Conservation (phyloP, 2,888 invertebrate species). For the Aspidiotus destructor region DNA sequence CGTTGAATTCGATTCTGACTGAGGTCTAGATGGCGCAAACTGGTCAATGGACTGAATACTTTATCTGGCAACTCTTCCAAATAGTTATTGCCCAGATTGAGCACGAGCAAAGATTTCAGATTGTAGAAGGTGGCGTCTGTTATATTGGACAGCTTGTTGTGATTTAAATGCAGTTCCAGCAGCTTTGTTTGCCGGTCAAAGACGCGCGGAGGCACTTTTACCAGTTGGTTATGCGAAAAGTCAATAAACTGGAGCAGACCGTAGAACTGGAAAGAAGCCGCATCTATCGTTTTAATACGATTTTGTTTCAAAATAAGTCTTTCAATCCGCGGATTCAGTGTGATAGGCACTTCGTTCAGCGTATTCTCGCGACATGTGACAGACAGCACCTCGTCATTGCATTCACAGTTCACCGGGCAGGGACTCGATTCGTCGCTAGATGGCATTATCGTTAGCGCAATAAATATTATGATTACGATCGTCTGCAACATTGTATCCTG, state of each 20-base stretch:
- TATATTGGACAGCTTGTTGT: constrained; percentile 73
- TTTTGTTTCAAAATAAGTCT: constrained; percentile 74
- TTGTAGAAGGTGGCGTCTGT: constrained; percentile 72
- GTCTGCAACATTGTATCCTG: constrained; percentile 28
- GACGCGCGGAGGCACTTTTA: constrained; percentile 67
- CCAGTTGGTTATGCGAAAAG: constrained; percentile 71
- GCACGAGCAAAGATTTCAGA: constrained; percentile 62
- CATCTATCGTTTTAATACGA: constrained; percentile 75
- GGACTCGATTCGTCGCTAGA: constrained; percentile 27
- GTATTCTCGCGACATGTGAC: constrained; percentile 78
- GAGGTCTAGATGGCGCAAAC: constrained; percentile 73
- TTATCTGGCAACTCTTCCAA: constrained; percentile 66
- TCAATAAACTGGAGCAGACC: constrained; percentile 75
- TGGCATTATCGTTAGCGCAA: constrained; percentile 18
- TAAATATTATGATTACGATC: constrained; percentile 31
- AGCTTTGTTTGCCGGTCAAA: constrained; percentile 72
- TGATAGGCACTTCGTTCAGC: constrained; percentile 80
- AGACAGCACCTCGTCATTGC: constrained; percentile 79
- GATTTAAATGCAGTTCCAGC: constrained; percentile 70
- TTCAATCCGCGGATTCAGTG: constrained; percentile 81
- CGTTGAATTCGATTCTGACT: constrained; percentile 74
- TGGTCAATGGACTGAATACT: constrained; percentile 61
- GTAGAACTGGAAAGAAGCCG: constrained; percentile 72
- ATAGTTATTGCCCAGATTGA: constrained; percentile 72
- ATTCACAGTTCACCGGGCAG: constrained; percentile 77